Evolutionary conservation across 2,113 vertebrate genomes (phyloP).

Genomic region (Muntiacus reevesi): DNA sequence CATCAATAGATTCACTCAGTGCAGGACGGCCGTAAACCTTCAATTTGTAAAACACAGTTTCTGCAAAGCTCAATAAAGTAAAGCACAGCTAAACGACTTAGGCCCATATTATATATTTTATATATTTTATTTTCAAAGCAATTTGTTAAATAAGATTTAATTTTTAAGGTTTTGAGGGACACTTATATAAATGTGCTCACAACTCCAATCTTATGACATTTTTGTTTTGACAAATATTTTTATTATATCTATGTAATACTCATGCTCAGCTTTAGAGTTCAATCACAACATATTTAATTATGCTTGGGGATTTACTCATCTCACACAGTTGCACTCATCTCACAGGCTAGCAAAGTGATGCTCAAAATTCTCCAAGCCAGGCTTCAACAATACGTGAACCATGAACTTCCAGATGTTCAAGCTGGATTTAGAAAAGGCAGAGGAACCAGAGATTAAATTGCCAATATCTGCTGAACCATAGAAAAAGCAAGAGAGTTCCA

Average conservation of each 20-base stretch:
- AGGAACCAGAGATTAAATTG: not conserved
- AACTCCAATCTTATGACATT: not conserved
- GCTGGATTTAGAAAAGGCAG: not conserved
- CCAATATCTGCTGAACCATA: not conserved
- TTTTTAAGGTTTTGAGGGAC: not conserved
- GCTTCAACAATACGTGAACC: not conserved
- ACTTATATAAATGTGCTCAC: not conserved
- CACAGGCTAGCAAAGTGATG: not conserved
- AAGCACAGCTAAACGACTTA: not conserved
- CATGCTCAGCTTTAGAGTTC: not conserved
- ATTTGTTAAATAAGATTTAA: not conserved
- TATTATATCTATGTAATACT: not conserved
- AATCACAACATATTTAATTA: not conserved
- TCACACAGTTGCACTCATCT: not conserved
- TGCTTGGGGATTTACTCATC: not conserved
- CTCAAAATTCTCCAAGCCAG: not conserved
- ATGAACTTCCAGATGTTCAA: not conserved
- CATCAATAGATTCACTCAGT: not conserved
- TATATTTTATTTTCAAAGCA: not conserved
- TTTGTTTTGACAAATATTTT: constrained; percentile 23
- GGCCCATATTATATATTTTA: not conserved
- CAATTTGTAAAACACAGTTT: not conserved
- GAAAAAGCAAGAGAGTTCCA: not conserved
- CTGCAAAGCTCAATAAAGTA: not conserved
- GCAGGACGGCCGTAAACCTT: not conserved